Evolutionary conservation across 2,113 vertebrate genomes (phyloP).

Genomic region (Lynx canadensis): DNA sequence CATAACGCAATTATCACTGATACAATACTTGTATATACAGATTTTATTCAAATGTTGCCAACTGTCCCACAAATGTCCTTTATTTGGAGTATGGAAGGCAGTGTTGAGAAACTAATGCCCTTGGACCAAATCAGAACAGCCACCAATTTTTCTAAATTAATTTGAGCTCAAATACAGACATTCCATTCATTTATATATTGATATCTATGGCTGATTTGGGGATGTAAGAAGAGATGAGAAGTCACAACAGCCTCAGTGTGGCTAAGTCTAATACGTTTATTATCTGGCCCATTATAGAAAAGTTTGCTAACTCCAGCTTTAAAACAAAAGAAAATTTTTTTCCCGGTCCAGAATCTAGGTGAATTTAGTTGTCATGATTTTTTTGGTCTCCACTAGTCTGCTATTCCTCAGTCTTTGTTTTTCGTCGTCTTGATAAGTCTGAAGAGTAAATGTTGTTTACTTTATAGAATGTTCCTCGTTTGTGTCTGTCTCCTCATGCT

Average conservation of each 20-base stretch:
- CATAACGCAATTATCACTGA: background rate
- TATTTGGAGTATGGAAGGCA: rapidly evolving
- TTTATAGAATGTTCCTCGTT: background rate
- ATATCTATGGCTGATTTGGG: background rate
- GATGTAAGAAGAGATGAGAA: background rate
- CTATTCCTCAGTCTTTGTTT: background rate
- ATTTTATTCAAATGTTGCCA: background rate
- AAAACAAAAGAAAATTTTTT: background rate
- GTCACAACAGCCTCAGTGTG: background rate
- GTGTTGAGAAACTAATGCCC: background rate
- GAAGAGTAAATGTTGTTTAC: slow-evolving; percentile 8
- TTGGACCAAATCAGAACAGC: background rate
- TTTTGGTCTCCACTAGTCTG: background rate
- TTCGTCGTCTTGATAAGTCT: background rate
- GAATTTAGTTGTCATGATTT: background rate
- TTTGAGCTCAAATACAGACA: background rate
- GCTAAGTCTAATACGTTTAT: background rate
- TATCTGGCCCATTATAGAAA: background rate
- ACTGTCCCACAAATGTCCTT: background rate
- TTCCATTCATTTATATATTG: background rate
- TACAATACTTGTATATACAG: background rate
- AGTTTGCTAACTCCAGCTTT: background rate
- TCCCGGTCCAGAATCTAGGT: background rate
- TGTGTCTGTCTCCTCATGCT: background rate
- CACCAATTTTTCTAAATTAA: background rate